Evolutionary conservation across 2,113 vertebrate species (phyloP).

Genomic region (Centropus bengalensis): DNA sequence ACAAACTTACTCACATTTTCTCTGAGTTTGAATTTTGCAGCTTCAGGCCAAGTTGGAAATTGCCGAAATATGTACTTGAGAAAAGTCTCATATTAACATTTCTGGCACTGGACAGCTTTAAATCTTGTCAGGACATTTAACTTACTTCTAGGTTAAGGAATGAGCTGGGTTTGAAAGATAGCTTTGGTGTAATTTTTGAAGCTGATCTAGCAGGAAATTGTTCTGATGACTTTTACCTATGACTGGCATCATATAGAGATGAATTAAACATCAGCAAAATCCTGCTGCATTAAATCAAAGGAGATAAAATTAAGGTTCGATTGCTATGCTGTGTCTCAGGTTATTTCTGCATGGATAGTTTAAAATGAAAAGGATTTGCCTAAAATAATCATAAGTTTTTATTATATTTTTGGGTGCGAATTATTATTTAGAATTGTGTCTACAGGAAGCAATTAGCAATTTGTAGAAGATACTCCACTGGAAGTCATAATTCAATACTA

Average conservation of each 20-base stretch:
- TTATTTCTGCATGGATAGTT: neutral
- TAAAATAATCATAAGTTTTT: neutral
- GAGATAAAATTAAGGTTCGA: neutral
- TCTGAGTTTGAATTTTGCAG: neutral
- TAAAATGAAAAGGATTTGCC: conserved; percentile 2
- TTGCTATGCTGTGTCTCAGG: neutral
- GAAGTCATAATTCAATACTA: conserved; percentile 30
- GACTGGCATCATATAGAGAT: neutral
- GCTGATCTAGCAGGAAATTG: neutral
- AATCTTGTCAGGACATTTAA: neutral
- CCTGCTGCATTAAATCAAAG: neutral
- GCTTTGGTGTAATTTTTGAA: neutral
- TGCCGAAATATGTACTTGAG: neutral
- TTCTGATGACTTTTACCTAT: neutral
- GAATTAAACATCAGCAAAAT: neutral
- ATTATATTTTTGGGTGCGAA: neutral
- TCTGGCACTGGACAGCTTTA: neutral
- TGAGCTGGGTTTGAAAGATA: neutral
- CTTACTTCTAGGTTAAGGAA: neutral
- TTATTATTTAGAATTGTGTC: neutral
- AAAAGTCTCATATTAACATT: neutral
- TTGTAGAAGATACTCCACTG: conserved; percentile 25
- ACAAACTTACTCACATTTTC: neutral
- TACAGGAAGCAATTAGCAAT: conserved; percentile 7
- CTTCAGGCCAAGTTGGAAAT: neutral